phyloP scores from a whole-genome alignment of 2,888 invertebrate species.

The Trachelus troglodyta region DNA sequence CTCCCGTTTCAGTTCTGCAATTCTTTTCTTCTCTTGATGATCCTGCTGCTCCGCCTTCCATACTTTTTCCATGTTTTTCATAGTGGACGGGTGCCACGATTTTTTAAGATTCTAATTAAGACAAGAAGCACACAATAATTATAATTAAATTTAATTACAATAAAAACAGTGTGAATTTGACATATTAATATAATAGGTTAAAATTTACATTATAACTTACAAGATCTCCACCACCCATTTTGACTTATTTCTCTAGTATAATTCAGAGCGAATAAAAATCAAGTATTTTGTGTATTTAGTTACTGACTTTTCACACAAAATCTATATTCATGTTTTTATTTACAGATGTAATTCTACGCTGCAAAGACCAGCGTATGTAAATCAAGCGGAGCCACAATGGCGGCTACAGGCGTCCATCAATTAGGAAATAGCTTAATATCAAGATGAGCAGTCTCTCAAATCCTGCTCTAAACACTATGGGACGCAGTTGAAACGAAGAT shows the following conservation, averaged over 20 bases:
- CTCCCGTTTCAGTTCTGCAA: slow-evolving; percentile 76
- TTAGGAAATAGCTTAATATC: neutral
- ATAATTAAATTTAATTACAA: slow-evolving; percentile 6
- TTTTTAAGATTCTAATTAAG: slow-evolving; percentile 77
- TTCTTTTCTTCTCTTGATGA: slow-evolving; percentile 76
- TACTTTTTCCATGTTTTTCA: slow-evolving; percentile 81
- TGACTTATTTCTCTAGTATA: slow-evolving; percentile 11
- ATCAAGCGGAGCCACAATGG: neutral
- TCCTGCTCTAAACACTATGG: neutral
- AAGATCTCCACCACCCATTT: slow-evolving; percentile 66
- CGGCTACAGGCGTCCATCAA: neutral
- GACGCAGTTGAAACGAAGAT: no score
- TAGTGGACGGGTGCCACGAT: slow-evolving; percentile 83
- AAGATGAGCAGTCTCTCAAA: neutral
- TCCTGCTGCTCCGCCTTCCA: slow-evolving; percentile 83
- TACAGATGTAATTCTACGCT: neutral
- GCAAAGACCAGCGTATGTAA: neutral
- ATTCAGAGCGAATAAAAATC: neutral
- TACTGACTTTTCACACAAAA: neutral
- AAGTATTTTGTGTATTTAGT: neutral
- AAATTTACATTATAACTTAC: slow-evolving; percentile 43
- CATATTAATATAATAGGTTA: neutral
- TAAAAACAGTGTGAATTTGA: slow-evolving; percentile 4
- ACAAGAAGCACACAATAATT: slow-evolving; percentile 6
- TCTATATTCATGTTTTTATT: neutral